Percentiles rank a stretch among this genome's conserved stretches.
phyloP scores from a whole-genome alignment of 2,797 vertebrate genomes.

The Potorous gilbertii region DNA sequence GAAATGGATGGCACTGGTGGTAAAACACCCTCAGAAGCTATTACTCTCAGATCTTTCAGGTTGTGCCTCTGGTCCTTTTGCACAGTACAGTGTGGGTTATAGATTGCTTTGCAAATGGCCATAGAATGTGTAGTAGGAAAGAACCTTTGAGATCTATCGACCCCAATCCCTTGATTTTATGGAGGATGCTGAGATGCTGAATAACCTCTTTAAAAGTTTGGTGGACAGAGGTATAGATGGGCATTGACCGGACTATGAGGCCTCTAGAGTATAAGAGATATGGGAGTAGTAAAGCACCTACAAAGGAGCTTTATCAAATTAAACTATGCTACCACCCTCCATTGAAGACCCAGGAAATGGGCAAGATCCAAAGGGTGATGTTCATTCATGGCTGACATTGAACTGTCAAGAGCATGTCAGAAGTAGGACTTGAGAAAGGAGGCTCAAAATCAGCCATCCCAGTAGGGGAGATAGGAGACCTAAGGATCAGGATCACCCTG shows the following conservation, averaged over 20 bases:
- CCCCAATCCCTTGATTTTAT: not conserved
- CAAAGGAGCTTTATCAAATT: not conserved
- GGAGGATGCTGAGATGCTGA: not conserved
- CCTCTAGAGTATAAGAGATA: not conserved
- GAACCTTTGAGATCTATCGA: not conserved
- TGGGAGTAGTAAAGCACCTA: not conserved
- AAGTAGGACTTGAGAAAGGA: not conserved
- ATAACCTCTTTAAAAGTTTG: not conserved
- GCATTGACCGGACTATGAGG: not conserved
- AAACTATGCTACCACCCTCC: not conserved
- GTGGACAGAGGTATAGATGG: not conserved
- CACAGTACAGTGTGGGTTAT: not conserved
- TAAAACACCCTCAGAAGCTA: not conserved
- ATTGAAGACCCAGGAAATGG: not conserved
- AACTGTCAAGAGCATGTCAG: not conserved
- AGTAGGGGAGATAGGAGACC: not conserved
- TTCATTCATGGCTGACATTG: not conserved
- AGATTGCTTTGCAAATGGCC: not conserved
- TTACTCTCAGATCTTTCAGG: not conserved
- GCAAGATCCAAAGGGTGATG: not conserved
- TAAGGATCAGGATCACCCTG: not conserved
- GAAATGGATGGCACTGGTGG: not conserved
- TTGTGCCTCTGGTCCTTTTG: not conserved
- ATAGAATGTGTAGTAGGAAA: not conserved
- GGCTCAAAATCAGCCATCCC: conserved; percentile 8